Evolutionary conservation across 1,140 invertebrate genomes (phyloP).

Genomic region (Ectropis grisescens): DNA sequence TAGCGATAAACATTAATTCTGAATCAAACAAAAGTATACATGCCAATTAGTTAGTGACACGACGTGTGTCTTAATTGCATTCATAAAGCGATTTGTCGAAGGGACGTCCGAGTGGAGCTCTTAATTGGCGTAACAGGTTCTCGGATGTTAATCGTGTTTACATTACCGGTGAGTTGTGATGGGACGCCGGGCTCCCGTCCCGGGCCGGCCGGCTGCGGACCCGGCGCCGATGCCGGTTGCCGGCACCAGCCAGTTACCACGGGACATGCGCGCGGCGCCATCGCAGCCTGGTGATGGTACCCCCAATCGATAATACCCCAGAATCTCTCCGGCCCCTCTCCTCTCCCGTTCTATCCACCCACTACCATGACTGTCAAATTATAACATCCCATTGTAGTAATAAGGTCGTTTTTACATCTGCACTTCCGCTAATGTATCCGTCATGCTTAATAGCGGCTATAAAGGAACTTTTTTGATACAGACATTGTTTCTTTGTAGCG

Average conservation of each 20-base stretch:
- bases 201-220: conserved; percentile 7
- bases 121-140: too few species aligned
- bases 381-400: conserved; percentile 48
- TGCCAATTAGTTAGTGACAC: too few species aligned
- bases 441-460: conserved; percentile 39
- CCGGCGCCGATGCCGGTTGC: conserved; percentile 7
- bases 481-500: conserved; percentile 25
- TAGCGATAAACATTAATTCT: too few species aligned
- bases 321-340: conserved; percentile 49
- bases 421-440: conserved; percentile 22
- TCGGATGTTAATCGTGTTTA: not conserved
- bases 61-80: too few species aligned
- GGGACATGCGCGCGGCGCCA: conserved; percentile 38
- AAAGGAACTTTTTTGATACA: conserved; percentile 39
- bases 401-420: conserved; percentile 44
- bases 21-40: too few species aligned
- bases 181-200: conserved; percentile 1
- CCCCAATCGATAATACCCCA: conserved; percentile 60
- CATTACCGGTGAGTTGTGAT: conserved; percentile 6
- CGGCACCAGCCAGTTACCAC: conserved; percentile 14
- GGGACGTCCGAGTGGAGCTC: too few species aligned
- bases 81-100: too few species aligned
- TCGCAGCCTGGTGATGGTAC: conserved; percentile 37
- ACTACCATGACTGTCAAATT: conserved; percentile 37
- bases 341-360: conserved; percentile 28